Evolutionary conservation across 2,888 invertebrate species (phyloP).

Genomic region (Acanthacorydalis orientalis): DNA sequence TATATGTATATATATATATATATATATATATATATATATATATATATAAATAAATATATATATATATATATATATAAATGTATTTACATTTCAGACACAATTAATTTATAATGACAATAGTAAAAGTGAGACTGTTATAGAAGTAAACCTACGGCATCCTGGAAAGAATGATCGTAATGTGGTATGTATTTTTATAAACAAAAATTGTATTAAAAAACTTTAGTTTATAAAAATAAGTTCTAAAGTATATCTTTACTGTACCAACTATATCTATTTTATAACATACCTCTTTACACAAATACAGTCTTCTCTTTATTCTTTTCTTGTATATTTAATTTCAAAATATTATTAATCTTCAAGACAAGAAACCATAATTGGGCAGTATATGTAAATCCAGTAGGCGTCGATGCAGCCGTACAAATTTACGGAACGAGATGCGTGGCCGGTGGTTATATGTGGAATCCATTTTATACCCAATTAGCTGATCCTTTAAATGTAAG

Average conservation of each 20-base stretch:
- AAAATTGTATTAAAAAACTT: too few species aligned
- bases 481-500: slow-evolving; percentile 75
- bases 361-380: slow-evolving; percentile 78
- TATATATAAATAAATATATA: too few species aligned
- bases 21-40: too few species aligned
- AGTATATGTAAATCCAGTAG: slow-evolving; percentile 80
- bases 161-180: slow-evolving; percentile 69
- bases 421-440: slow-evolving; percentile 68
- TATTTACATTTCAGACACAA: slow-evolving; percentile 45
- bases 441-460: slow-evolving; percentile 83
- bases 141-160: slow-evolving; percentile 75
- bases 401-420: slow-evolving; percentile 75
- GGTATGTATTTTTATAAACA: slow-evolving; percentile 28
- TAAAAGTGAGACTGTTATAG: slow-evolving; percentile 77
- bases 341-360: slow-evolving; percentile 25
- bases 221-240: too few species aligned
- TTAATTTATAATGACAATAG: slow-evolving; percentile 74
- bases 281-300: too few species aligned
- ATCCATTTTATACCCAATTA: slow-evolving; percentile 77
- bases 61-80: slow-evolving; percentile 3
- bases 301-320: too few species aligned
- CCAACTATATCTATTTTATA: too few species aligned
- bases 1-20: too few species aligned
- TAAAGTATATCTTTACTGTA: too few species aligned
- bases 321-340: slow-evolving; percentile 4